Conservation (phyloP, 2,888 invertebrate genomes). For the Podabrus alpinus region DNA sequence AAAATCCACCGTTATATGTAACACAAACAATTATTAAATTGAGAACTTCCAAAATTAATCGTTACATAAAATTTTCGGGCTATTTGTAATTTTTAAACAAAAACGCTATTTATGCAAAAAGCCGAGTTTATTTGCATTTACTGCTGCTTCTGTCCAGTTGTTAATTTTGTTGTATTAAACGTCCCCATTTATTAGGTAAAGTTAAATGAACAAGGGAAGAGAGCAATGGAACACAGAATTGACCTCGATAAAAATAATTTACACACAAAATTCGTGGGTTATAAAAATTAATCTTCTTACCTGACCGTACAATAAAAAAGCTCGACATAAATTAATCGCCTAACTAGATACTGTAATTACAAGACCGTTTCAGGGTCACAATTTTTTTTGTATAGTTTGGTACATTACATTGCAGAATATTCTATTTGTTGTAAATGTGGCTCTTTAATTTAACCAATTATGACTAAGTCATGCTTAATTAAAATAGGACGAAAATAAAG, state of each 20-base stretch:
- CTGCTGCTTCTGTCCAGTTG: neutral
- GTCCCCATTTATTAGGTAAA: neutral
- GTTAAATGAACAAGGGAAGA: neutral
- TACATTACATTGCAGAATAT: too few species aligned
- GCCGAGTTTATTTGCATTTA: neutral
- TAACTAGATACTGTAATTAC: neutral
- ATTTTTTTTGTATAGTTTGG: neutral
- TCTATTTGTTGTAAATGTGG: too few species aligned
- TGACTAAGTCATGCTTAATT: neutral
- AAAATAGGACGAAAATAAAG: neutral
- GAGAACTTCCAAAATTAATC: neutral
- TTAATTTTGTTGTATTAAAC: neutral
- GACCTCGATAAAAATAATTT: neutral
- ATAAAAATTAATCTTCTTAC: neutral
- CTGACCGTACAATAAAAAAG: neutral
- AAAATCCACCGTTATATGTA: too few species aligned
- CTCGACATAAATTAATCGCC: neutral
- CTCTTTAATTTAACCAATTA: neutral
- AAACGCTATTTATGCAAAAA: neutral
- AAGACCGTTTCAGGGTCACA: neutral
- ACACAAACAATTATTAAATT: neutral
- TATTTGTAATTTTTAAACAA: neutral
- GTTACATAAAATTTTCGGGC: neutral
- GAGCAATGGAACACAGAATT: neutral
- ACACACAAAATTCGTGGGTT: neutral